Evolutionary conservation across 2,888 invertebrate species (phyloP).

Genomic region (Gibbula magus): DNA sequence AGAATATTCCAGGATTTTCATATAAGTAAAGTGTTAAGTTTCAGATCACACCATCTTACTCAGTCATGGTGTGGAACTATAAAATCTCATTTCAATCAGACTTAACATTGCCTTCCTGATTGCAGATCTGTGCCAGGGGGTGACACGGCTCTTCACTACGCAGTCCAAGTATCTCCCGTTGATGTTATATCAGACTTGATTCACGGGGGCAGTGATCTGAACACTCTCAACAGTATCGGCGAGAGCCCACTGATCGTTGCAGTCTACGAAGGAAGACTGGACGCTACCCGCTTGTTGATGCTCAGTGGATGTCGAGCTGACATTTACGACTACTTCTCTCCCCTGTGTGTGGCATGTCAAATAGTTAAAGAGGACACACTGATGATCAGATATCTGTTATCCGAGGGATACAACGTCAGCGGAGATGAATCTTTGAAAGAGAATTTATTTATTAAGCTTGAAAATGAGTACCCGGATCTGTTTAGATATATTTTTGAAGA

Average conservation of each 20-base stretch:
- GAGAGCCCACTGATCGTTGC: constrained; percentile 59
- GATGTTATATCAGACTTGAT: constrained; percentile 50
- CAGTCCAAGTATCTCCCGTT: constrained; percentile 52
- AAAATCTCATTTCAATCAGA: no score
- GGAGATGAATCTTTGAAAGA: constrained; percentile 42
- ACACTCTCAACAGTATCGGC: constrained; percentile 51
- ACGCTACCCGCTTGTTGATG: constrained; percentile 45
- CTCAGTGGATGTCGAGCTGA: constrained; percentile 47
- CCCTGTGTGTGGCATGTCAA: constrained; percentile 48
- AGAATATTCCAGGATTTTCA: no score
- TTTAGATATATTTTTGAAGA: constrained; percentile 40
- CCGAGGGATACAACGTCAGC: constrained; percentile 52
- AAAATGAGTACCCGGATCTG: constrained; percentile 49
- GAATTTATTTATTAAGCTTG: constrained; percentile 45
- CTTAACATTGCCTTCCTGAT: neutral
- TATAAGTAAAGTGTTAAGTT: no score
- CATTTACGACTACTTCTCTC: constrained; percentile 47
- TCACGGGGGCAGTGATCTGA: constrained; percentile 53
- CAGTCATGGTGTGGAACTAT: no score
- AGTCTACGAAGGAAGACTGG: constrained; percentile 49
- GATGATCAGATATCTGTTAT: constrained; percentile 51
- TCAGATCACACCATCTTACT: no score
- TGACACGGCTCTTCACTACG: constrained; percentile 61
- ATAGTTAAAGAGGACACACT: constrained; percentile 41
- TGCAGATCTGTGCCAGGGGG: constrained; percentile 47